phyloP scores from a whole-genome alignment of 1,140 invertebrate genomes.

The Scaptomyza graminum region DNA sequence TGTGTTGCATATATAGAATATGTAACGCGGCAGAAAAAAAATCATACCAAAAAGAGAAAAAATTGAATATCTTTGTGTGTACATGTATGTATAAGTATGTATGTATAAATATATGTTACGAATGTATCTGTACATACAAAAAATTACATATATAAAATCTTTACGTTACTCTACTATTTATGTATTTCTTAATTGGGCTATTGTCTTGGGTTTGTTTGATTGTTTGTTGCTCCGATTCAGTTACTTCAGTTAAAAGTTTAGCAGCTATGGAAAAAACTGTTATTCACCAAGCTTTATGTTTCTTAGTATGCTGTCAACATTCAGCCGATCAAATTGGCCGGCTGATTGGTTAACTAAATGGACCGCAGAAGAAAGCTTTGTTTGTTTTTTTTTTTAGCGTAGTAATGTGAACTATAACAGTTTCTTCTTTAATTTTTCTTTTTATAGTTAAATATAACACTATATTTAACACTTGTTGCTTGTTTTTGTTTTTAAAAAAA shows the following conservation, averaged over 20 bases:
- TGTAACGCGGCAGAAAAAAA: constrained; percentile 36
- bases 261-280: constrained; percentile 55
- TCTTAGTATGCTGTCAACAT: background rate
- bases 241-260: constrained; percentile 64
- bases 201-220: constrained; percentile 74
- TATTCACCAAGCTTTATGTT: constrained; percentile 18
- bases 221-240: constrained; percentile 79
- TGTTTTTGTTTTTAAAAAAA: constrained; percentile 66
- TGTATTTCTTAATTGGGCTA: constrained; percentile 64
- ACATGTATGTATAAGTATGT: constrained; percentile 37
- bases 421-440: constrained; percentile 29
- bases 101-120: constrained; percentile 23
- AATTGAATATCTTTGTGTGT: constrained; percentile 1
- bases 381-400: constrained; percentile 10
- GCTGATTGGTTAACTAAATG: background rate
- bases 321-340: background rate
- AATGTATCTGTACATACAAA: constrained; percentile 15
- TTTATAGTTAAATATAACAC: constrained; percentile 57
- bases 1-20: constrained; percentile 18
- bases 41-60: constrained; percentile 4
- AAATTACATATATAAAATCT: constrained; percentile 49
- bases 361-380: constrained; percentile 9
- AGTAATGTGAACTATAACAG: constrained; percentile 30
- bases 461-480: constrained; percentile 60
- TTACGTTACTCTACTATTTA: constrained; percentile 27